Base-by-base conservation (phyloP, 2,888 invertebrate species). In the Limenitis camilla region DNA sequence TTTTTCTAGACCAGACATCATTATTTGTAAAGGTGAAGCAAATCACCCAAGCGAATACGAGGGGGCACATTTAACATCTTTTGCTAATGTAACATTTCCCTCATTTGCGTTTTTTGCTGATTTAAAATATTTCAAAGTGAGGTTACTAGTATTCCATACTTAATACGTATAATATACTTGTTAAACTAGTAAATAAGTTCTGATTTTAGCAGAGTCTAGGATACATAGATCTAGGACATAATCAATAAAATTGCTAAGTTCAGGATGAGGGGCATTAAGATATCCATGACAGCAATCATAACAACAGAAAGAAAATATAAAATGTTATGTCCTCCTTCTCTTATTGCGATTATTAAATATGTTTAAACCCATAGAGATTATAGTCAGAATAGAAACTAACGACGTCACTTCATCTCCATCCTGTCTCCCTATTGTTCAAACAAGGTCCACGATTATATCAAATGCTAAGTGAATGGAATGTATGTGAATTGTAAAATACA, bases 361-460 rank as follows among this genome's bases (percentile, higher is more conserved):
- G n/a, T n/a, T n/a, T n/a, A 48, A 36, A 29, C 29, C 39, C 31
- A 28, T 40, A 32, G 39, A 10, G 48, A 30, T 38, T 45, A 39
- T 42, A 39, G 44, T 38, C 47, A 40, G 49, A 55, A 43, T 45
- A 49, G 66, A 67, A 60, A 70, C 69, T 80, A 76, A 80, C 74
- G 74, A 78, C 63, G 68, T 66, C 61, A 72, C 76, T 81, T 81
- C 77, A 77, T 79, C 76, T 78, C 67, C 63, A 64, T 56, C 66
- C 71, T 68, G 71, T 72, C 59, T 58, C 63, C 53, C 71, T 66
- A 78, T 84, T 83, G 80, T 82, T 79, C 75, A 71, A 65, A 78
- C 82, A 81, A 72, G 76, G 72, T 76, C 73, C 68, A 70, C 75
- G 80, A 78, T 82, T 81, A 79, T 81, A 81, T 81, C 80, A 76